Evolutionary conservation across 2,113 vertebrate species (phyloP).

Genomic region (Passer domesticus): DNA sequence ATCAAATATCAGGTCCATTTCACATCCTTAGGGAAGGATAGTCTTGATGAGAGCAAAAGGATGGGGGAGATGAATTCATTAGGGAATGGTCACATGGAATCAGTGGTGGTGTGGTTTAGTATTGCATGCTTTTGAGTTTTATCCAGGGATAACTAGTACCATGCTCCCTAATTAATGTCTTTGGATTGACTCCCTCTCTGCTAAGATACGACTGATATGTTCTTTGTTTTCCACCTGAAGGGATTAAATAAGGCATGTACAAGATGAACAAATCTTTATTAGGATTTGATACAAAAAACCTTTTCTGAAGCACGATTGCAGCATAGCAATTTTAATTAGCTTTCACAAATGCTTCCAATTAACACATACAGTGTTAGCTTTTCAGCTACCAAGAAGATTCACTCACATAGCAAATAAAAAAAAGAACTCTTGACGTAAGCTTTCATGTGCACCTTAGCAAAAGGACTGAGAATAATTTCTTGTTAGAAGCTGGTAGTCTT

Average conservation of each 20-base stretch:
- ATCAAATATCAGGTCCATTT: not conserved
- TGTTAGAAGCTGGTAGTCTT: not conserved
- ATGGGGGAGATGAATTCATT: not conserved
- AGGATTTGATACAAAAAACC: not conserved
- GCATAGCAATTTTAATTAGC: not conserved
- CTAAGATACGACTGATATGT: fast-evolving
- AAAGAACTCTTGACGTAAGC: not conserved
- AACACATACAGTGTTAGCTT: not conserved
- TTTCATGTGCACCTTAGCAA: not conserved
- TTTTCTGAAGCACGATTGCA: not conserved
- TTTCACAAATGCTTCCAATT: conserved; percentile 6
- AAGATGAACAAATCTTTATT: not conserved
- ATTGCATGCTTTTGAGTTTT: not conserved
- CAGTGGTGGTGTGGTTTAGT: not conserved
- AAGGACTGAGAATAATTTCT: not conserved
- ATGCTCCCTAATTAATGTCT: not conserved
- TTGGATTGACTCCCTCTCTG: not conserved
- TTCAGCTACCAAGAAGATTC: not conserved
- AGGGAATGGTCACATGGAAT: not conserved
- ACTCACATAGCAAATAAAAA: not conserved
- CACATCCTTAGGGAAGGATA: not conserved
- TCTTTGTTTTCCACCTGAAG: conserved; percentile 7
- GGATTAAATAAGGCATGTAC: conserved; percentile 13
- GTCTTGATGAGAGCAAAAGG: not conserved
- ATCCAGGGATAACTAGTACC: not conserved